Percentiles rank a stretch among this genome's conserved stretches.
Conservation (phyloP, 64 coral and sea anemone species). For the Orbicella faveolata region DNA sequence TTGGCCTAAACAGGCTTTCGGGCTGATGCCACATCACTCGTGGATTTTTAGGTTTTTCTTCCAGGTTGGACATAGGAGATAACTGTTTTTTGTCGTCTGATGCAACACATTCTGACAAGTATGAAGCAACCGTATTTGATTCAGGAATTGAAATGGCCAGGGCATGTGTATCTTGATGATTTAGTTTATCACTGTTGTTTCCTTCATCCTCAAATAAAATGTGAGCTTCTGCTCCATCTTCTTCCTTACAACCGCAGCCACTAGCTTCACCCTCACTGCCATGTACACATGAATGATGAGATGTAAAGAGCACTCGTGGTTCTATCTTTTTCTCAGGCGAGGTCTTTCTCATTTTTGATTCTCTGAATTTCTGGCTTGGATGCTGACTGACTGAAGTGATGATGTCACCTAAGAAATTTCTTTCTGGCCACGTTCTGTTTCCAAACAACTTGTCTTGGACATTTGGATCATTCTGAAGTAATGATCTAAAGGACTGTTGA, state of each 20-base stretch:
- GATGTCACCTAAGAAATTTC: slow-evolving; percentile 6
- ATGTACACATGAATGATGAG: background rate
- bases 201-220: background rate
- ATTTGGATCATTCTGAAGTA: background rate
- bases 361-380: background rate
- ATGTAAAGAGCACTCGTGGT: background rate
- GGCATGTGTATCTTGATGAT: background rate
- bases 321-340: background rate
- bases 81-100: background rate
- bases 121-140: background rate
- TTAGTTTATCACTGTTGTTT: background rate
- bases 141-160: background rate
- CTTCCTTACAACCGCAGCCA: background rate
- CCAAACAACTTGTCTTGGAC: background rate
- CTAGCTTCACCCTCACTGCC: background rate
- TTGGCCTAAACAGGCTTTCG: background rate
- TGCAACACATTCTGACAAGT: background rate
- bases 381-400: slow-evolving; percentile 2
- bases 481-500: background rate
- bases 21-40: background rate
- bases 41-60: background rate
- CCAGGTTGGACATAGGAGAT: background rate
- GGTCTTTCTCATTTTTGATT: background rate
- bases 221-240: background rate
- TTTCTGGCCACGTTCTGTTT: background rate